These are phyloP conservation scores for Spicauda simplicius DNA, from an alignment of 2,888 invertebrate species.

Conservation along the genomic window DNA sequence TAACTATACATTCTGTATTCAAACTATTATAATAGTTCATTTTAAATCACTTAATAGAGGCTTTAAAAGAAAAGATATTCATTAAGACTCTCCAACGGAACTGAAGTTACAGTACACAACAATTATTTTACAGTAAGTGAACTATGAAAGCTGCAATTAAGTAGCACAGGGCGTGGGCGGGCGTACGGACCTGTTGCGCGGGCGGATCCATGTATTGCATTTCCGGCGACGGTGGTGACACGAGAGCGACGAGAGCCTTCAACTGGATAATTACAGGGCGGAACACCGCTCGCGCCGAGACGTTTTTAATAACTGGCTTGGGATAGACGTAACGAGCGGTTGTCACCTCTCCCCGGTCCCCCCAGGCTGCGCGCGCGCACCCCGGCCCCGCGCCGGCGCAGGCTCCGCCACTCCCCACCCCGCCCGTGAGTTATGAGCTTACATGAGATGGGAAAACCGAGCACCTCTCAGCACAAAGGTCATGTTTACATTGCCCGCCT, in stretches of 20 bases:
- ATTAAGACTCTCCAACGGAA: neutral
- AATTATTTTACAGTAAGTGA: constrained; percentile 29
- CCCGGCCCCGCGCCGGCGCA: constrained; percentile 59
- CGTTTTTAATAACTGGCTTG: constrained; percentile 86
- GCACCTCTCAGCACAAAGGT: constrained; percentile 60
- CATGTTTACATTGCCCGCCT: constrained; percentile 54
- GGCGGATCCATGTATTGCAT: constrained; percentile 83
- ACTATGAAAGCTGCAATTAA: constrained; percentile 41
- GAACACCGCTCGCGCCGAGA: constrained; percentile 84
- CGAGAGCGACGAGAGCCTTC: constrained; percentile 72
- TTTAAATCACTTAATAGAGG: neutral
- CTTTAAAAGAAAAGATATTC: neutral
- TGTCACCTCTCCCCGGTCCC: constrained; percentile 80
- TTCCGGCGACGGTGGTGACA: constrained; percentile 78
- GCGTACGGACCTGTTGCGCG: constrained; percentile 81
- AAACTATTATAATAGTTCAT: neutral
- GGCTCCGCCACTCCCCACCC: constrained; percentile 73
- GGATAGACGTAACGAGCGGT: constrained; percentile 84
- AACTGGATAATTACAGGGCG: constrained; percentile 84
- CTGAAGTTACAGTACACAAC: neutral
- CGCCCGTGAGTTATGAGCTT: constrained; percentile 77
- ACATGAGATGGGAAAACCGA: constrained; percentile 55
- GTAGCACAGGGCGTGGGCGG: constrained; percentile 61
- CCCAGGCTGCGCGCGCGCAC: constrained; percentile 66
- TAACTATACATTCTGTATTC: neutral